Base-by-base conservation (phyloP, 2,888 invertebrate species). In the Phyllotreta striolata region DNA sequence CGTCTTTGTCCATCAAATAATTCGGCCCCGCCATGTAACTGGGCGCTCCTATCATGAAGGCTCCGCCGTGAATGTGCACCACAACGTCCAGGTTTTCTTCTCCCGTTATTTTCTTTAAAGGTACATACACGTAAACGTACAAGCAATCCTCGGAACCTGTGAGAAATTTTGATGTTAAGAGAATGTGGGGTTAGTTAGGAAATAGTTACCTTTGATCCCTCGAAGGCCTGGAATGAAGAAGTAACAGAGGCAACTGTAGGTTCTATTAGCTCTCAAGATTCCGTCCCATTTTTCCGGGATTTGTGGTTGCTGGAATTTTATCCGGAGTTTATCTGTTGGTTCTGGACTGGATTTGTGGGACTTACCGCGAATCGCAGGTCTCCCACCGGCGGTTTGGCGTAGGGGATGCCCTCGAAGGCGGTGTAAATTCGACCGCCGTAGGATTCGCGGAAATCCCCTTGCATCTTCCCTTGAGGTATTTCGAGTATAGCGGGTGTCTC, bases 91-190 rank as follows among this genome's bases (percentile, higher is more conserved):
- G 68, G 43, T 77, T 73, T 59, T 73, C 75, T 38, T 82, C 80
- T 0, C 80, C 75, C 2, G 72, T 78, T 59, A 82, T 78, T 37
- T 80, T 79, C 79, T 80, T n/a, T 78, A 76, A 14, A 0, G 90
- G 88, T 0, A 87, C 86, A 72, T 85, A 85, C 0, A 90, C 84
- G 76, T 88, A 89, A 1, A 88, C 66, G 70, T 84, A 89, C 0
- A 90, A 80, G 66, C 90, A 90, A 79, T 90, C 88, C 78, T 90
- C 90, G 65, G 81, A 82, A n/a, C 89, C 90, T 79, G 41, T 14
- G 14, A n/a, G 38, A 5, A n/a, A 3, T 51, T 1, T n/a, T 51
- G 34, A 9, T 37, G 35, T 12, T 10, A 24, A n/a, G n/a, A n/a
- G n/a, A n/a, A n/a, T n/a, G n/a, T 39, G 38, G 52, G n/a, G 3